phyloP scores from a whole-genome alignment of 2,113 vertebrate genomes.

The Micronycteris hirsuta region DNA sequence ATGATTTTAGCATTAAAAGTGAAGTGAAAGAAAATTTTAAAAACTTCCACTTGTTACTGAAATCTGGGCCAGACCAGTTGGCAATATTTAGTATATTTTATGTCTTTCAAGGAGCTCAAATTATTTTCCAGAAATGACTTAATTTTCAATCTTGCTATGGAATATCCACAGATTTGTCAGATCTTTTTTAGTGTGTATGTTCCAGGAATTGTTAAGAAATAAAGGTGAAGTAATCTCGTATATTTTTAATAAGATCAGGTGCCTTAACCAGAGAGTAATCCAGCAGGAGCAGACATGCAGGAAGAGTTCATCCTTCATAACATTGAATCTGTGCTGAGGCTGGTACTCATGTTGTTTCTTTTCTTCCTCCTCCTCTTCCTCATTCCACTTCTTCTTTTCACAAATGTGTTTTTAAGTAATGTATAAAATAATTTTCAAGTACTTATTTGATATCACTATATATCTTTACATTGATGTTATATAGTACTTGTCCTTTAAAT shows the following conservation, averaged over 20 bases:
- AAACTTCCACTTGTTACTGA: not conserved
- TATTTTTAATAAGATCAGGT: not conserved
- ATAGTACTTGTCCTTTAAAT: no score
- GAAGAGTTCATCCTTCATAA: not conserved
- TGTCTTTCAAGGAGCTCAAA: not conserved
- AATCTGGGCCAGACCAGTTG: not conserved
- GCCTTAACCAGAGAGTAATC: not conserved
- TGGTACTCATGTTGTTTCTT: rapidly evolving
- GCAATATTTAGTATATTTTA: not conserved
- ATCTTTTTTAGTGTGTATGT: not conserved
- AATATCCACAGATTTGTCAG: not conserved
- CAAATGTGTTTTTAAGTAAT: not conserved
- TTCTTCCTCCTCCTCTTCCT: no score
- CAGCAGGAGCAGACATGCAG: not conserved
- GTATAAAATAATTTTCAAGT: not conserved
- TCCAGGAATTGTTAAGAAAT: not conserved
- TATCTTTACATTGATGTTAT: no score
- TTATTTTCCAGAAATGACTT: not conserved
- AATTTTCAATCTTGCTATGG: not conserved
- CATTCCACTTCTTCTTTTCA: not conserved
- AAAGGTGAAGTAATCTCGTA: not conserved
- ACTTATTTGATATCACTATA: not conserved
- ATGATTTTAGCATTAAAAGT: not conserved
- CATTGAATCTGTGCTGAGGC: not conserved
- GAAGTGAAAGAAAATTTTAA: not conserved